Evolutionary conservation across 2,797 vertebrate genomes (phyloP).

Genomic region (Protonibea diacanthus): DNA sequence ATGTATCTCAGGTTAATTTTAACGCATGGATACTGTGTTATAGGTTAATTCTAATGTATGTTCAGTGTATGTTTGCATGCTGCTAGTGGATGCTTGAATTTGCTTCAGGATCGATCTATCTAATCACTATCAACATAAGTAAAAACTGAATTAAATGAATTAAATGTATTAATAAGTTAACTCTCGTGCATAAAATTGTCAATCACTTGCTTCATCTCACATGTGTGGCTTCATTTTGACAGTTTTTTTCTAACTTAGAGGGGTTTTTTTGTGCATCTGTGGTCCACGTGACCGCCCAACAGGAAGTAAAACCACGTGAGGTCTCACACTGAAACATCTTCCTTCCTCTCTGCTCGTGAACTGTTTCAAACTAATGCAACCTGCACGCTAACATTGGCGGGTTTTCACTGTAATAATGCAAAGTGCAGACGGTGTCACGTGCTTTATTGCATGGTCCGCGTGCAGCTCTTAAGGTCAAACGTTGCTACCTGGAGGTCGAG

Average conservation of each 20-base stretch:
- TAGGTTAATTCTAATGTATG: no score
- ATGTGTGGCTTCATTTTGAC: neutral
- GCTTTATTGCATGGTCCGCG: no score
- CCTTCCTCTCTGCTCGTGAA: neutral
- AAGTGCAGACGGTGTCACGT: neutral
- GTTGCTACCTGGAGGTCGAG: conserved; percentile 8
- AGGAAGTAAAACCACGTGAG: conserved; percentile 40
- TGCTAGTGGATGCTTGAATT: no score
- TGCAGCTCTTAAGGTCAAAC: conserved; percentile 36
- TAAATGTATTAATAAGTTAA: neutral
- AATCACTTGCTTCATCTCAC: neutral
- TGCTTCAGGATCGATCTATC: no score
- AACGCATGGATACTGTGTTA: no score
- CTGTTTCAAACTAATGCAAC: neutral
- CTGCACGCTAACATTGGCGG: rapidly evolving
- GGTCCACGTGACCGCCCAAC: conserved; percentile 28
- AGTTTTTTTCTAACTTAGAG: neutral
- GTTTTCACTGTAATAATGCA: neutral
- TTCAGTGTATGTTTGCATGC: no score
- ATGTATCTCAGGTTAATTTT: no score
- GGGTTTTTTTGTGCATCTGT: no score
- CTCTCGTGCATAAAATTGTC: neutral
- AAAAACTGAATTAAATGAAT: neutral
- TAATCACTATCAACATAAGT: neutral
- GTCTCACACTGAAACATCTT: neutral